Conservation (phyloP, 2,888 invertebrate species). For the Syrphus vitripennis region DNA sequence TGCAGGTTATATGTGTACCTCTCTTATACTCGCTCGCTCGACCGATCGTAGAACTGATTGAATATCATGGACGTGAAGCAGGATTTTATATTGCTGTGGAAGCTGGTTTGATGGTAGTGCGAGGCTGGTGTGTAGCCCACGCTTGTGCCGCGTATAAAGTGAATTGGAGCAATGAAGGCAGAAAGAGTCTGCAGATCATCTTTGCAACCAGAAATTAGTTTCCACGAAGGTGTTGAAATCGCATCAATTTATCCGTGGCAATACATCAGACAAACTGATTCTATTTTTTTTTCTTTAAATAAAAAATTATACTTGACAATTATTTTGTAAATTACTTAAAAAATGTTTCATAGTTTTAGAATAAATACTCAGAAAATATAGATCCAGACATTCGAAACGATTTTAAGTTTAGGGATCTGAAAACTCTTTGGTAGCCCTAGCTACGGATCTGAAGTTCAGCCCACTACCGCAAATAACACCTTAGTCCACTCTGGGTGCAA, state of each 20-base stretch:
- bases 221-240: slow-evolving; percentile 71
- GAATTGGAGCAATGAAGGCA: slow-evolving; percentile 38
- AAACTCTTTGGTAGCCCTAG: too few relatives aligned
- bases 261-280: slow-evolving; percentile 57
- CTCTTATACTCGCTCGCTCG: not conserved
- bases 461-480: too few relatives aligned
- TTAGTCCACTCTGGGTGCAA: too few relatives aligned
- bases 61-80: slow-evolving; percentile 21
- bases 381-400: too few relatives aligned
- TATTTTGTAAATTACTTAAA: too few relatives aligned
- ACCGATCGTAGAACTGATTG: slow-evolving; percentile 40
- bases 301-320: slow-evolving; percentile 18
- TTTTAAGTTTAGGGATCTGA: too few relatives aligned
- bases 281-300: not conserved
- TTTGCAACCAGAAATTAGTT: slow-evolving; percentile 67
- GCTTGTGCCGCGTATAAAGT: slow-evolving; percentile 36
- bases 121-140: slow-evolving; percentile 46
- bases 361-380: too few relatives aligned
- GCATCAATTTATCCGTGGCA: slow-evolving; percentile 64
- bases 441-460: too few relatives aligned
- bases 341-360: too few relatives aligned
- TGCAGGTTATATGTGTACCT: too few relatives aligned
- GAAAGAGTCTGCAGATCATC: slow-evolving; percentile 22
- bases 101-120: not conserved
- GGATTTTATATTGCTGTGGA: not conserved